Base-by-base conservation (phyloP, 2,888 invertebrate species). In the Flexamia atlantica region DNA sequence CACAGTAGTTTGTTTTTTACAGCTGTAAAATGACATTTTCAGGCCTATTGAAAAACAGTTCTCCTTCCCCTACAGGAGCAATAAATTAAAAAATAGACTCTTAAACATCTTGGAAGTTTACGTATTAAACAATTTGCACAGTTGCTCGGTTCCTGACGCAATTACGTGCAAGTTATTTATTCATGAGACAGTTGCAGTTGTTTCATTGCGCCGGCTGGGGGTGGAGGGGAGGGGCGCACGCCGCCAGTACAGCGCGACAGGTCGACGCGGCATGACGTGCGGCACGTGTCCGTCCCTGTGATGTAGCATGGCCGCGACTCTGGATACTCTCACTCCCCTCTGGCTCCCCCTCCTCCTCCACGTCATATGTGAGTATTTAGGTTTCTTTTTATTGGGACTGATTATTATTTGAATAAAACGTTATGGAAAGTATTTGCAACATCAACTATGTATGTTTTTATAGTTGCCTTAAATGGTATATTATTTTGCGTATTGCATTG, bases 271-370 rank as follows among this genome's bases (percentile, higher is more conserved):
- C 36, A 70, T 70, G 40, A 36, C 23, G 70, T 3, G 40, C n/a
- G n/a, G 36, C 3, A 40, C 40, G 70, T 36, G 70, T 40, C 12
- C 0, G 28, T 25, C 64, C 30, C 25, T 20, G 70, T 70, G 70
- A 70, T 70, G 36, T 40, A 70, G 70, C 70, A 70, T 70, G 70
- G 70, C 70, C 40, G n/a, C 70, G 70, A 40, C 70, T 40, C 70
- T 70, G 70, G 70, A 70, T 70, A 70, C 40, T 5, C 32, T 68
- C 57, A 57, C 57, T 5, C 25, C 23, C 28, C 25, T 64, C 17
- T 12, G 10, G 28, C 64, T 64, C 28, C 28, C 25, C 3, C 60
- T 60, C 25, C n/a, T 23, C 20, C 3, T 20, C 57, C 64, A 64
- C 64, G 28, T 30, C 10, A 25, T 64, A 64, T 64, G 64, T 64